Evolutionary conservation across 2,797 vertebrate species (phyloP), one percentile per base, ranked within the genome.

Genomic region (Leptoclinus maculatus): DNA sequence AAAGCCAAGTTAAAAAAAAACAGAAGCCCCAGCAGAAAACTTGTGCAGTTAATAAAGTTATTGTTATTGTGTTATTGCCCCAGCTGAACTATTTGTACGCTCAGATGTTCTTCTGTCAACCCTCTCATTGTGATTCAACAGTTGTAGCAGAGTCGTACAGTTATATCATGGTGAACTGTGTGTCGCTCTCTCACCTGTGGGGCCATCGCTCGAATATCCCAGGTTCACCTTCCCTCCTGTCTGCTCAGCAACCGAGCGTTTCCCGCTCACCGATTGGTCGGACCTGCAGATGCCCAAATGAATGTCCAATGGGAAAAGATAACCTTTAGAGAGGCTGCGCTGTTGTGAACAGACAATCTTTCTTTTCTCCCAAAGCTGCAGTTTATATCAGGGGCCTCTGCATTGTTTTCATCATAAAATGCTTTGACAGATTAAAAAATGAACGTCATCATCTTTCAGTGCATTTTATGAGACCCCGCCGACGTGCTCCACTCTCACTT

Each of bases 171-270:
- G 13, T 77, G 23, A 64, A 59, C 45, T 7, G 6, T 19, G 41
- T 19, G 36, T 71, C 11, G 25, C 29, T 71, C 8, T 43, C 88
- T 91, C 79, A 95, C 94, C 91, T 89, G 82, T 74, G 70, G 66
- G 13, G 25, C 41, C 83, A 12, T 94, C 93, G 27, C 14, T 70
- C 2, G 80, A 74, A 71, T 90, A 95, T 62, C 90, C 94, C 69
- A 78, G 25, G 87, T 95, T 95, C 79, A 90, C 64, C 41, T 71
- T 83, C 38, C 93, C 94, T 7, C 38, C 70, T n/a, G 80, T 84
- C 45, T 7, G 85, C 81, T 74, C 88, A 66, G 87, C 87, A 91
- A 84, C 85, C 0, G 45, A 69, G 58, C 27, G 64, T 72, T 39
- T 81, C 71, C 64, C 60, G 2, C 36, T 74, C 64, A 51, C 72